phyloP scores from a whole-genome alignment of 2,113 vertebrate species.

The Podarcis cretensis region DNA sequence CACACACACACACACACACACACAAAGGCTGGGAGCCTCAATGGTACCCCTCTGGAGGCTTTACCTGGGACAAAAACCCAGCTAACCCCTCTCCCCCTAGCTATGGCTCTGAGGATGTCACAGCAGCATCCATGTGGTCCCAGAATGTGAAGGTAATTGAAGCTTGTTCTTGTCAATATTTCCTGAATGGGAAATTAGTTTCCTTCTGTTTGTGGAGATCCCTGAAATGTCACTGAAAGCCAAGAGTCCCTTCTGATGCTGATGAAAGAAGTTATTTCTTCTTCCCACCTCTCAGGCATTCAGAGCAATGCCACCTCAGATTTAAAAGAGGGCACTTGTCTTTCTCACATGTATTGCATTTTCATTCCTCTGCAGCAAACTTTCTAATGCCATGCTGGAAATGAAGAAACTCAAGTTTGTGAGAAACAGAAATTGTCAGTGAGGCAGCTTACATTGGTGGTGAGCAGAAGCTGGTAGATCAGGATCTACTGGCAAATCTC shows the following conservation, averaged over 20 bases:
- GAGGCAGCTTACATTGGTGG: background rate
- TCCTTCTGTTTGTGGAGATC: background rate
- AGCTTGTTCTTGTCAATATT: background rate
- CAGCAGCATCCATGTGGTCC: too few relatives aligned
- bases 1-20: too few relatives aligned
- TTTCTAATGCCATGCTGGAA: conserved; percentile 44
- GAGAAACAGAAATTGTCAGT: background rate
- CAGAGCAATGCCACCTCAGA: background rate
- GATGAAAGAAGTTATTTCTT: background rate
- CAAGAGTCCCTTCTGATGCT: background rate
- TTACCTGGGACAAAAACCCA: too few relatives aligned
- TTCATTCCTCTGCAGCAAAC: conserved; percentile 33
- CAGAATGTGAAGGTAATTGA: background rate
- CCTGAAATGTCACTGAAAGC: background rate
- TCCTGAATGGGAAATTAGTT: background rate
- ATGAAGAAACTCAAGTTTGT: accelerated
- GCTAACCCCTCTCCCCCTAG: too few relatives aligned
- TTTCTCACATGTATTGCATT: conserved; percentile 32
- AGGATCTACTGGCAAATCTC: background rate
- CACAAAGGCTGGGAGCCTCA: too few relatives aligned
- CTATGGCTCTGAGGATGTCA: too few relatives aligned
- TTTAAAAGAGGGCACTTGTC: conserved; percentile 30
- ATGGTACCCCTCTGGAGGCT: too few relatives aligned
- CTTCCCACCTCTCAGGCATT: too few relatives aligned
- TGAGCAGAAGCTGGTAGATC: too few relatives aligned